A percentile compares a stretch with the other conserved stretches of the same genome.
These are phyloP conservation scores for Epistrophella euchroma DNA, from an alignment of 2,888 invertebrate genomes.

Conservation along the genomic window DNA sequence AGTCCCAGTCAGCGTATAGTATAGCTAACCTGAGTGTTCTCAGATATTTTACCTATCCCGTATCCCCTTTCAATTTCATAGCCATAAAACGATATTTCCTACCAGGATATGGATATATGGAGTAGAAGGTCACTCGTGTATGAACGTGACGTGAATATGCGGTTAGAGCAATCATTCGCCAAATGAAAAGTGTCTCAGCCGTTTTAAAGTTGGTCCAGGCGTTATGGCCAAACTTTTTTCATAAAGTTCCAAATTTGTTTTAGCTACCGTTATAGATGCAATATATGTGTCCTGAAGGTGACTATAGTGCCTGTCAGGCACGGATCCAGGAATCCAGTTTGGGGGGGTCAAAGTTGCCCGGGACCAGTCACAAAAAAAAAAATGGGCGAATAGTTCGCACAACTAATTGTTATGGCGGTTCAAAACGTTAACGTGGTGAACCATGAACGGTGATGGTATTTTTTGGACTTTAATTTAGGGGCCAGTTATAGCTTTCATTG, in stretches of 20 bases:
- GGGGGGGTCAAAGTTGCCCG: too few species aligned
- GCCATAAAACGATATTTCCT: slow-evolving; percentile 68
- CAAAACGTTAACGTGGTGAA: too few species aligned
- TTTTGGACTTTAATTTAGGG: too few species aligned
- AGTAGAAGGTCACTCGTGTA: slow-evolving; percentile 54
- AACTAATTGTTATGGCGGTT: too few species aligned
- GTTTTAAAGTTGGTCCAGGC: slow-evolving; percentile 64
- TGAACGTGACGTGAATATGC: slow-evolving; percentile 58
- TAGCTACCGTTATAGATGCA: background rate
- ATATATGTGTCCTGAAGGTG: slow-evolving; percentile 16
- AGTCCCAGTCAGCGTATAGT: slow-evolving; percentile 15
- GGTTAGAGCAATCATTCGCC: slow-evolving; percentile 65
- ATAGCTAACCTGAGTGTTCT: slow-evolving; percentile 46
- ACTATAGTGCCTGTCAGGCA: too few species aligned
- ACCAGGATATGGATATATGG: slow-evolving; percentile 44
- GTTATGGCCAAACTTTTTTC: slow-evolving; percentile 66
- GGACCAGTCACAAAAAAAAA: too few species aligned
- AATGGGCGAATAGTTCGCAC: too few species aligned
- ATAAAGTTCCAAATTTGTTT: slow-evolving; percentile 59
- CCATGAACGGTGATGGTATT: too few species aligned
- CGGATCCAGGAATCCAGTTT: too few species aligned
- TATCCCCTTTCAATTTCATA: slow-evolving; percentile 64
- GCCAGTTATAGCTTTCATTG: too few species aligned
- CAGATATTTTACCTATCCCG: slow-evolving; percentile 7
- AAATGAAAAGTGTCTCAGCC: slow-evolving; percentile 53